Conservation (phyloP, 2,113 vertebrate species). For the Corvus moneduloides region DNA sequence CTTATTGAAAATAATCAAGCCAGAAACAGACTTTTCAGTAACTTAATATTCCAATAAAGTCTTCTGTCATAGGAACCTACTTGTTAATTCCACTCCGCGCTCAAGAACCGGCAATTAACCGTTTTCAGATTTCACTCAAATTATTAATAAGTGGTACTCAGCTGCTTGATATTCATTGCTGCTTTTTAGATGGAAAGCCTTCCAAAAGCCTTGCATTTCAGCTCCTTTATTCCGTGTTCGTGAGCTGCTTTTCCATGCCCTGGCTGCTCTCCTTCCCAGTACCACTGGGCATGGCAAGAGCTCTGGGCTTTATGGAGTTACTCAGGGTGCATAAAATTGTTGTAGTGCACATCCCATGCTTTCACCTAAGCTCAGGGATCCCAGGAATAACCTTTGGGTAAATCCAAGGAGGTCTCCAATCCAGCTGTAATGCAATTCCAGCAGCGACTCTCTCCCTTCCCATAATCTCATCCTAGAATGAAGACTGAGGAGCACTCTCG, state of each 20-base stretch:
- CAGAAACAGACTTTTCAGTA: slow-evolving; percentile 36
- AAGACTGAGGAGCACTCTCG: background rate
- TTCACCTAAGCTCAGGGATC: background rate
- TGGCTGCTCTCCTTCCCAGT: background rate
- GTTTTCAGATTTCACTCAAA: slow-evolving; percentile 53
- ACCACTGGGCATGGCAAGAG: accelerated
- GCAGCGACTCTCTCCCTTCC: background rate
- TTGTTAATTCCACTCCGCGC: slow-evolving; percentile 38
- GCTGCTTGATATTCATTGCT: slow-evolving; percentile 13
- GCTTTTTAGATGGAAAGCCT: background rate
- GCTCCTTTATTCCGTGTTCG: background rate
- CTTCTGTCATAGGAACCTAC: slow-evolving; percentile 19
- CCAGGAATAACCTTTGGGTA: background rate
- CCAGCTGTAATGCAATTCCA: background rate
- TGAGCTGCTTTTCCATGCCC: background rate
- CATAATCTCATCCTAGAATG: background rate
- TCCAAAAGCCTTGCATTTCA: background rate
- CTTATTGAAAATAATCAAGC: slow-evolving; percentile 40
- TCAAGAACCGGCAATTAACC: slow-evolving; percentile 54
- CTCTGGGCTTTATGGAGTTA: background rate
- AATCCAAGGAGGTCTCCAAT: background rate
- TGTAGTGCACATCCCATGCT: background rate
- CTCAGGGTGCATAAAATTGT: background rate
- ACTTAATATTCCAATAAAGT: slow-evolving; percentile 59
- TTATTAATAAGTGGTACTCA: slow-evolving; percentile 59